phyloP scores from a whole-genome alignment of 2,888 invertebrate genomes.

The Agrilus biguttatus region DNA sequence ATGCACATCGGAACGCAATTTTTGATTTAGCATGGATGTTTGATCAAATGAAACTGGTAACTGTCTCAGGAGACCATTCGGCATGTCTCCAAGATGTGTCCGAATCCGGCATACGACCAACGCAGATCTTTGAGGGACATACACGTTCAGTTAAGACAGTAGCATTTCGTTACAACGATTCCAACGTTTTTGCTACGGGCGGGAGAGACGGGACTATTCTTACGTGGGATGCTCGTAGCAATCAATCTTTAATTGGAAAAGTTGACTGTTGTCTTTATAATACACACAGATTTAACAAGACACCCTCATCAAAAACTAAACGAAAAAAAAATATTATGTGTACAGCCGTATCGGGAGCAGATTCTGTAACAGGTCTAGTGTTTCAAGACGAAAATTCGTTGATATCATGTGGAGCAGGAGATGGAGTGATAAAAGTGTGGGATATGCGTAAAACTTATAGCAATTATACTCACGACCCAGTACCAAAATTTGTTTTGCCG shows the following conservation, averaged over 20 bases:
- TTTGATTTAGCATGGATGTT: constrained; percentile 84
- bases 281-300: constrained; percentile 43
- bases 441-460: constrained; percentile 73
- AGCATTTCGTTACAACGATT: constrained; percentile 53
- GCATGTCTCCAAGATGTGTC: constrained; percentile 65
- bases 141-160: constrained; percentile 71
- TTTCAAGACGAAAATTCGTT: constrained; percentile 70
- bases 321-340: constrained; percentile 13
- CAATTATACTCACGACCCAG: constrained; percentile 49
- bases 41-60: constrained; percentile 59
- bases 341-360: constrained; percentile 36
- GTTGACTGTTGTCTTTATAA: constrained; percentile 60
- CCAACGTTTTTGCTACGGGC: constrained; percentile 73
- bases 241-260: constrained; percentile 31
- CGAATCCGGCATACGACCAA: constrained; percentile 27
- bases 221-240: constrained; percentile 66
- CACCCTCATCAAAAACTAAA: constrained; percentile 37
- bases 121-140: constrained; percentile 59
- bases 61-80: constrained; percentile 75
- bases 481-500: constrained; percentile 56
- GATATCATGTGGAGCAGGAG: constrained; percentile 75
- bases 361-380: constrained; percentile 68
- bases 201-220: constrained; percentile 77
- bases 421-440: constrained; percentile 73
- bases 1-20: constrained; percentile 70